Evolutionary conservation across 1,140 invertebrate genomes (phyloP), one percentile per base, ranked within the genome.

Genomic region (Platorchestia sp.): DNA sequence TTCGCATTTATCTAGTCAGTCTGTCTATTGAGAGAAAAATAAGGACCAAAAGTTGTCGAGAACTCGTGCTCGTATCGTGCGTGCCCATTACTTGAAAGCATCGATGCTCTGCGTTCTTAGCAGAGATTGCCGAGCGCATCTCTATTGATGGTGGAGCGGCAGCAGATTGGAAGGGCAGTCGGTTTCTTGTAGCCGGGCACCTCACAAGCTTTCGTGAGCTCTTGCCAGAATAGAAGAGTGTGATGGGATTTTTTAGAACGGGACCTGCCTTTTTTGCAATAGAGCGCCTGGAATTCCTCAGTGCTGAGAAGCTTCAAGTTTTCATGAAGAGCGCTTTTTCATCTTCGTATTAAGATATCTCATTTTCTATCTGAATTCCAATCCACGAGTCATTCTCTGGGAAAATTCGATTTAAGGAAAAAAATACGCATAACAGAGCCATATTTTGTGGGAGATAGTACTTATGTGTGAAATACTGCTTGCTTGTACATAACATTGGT

Each of bases 161-260:
- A 93, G 91, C 91, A 93, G 91, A 93, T 93, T 93, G 91, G 91
- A 93, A 93, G 91, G 91, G 43, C 91, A 93, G 91, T 93, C 40
- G 91, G 91, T 93, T 93, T 93, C 91, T 93, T 93, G 91, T 93
- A 45, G 44, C 91, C 43, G 43, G 10, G 43, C 91, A 44, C 45
- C 91, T 47, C 91, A 45, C 41, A 47, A 93, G 43, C 91, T 93
- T 93, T 93, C 43, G 44, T 93, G 40, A 47, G 91, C 91, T 47
- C 43, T 45, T 45, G 43, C 91, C 45, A 10, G 10, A 93, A 93
- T 93, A 40, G 91, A 47, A 45, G 91, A 93, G 91, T 93, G 91
- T 93, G 91, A 93, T 93, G 45, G 45, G 91, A 93, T 93, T 93
- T 47, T 93, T 44, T 45, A 47, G 91, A 45, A 45, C 43, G 44